Percentiles rank a stretch among this genome's conserved stretches.
These are phyloP conservation scores for Strix aluco DNA, from an alignment of 2,113 vertebrate species.

Conservation along the genomic window DNA sequence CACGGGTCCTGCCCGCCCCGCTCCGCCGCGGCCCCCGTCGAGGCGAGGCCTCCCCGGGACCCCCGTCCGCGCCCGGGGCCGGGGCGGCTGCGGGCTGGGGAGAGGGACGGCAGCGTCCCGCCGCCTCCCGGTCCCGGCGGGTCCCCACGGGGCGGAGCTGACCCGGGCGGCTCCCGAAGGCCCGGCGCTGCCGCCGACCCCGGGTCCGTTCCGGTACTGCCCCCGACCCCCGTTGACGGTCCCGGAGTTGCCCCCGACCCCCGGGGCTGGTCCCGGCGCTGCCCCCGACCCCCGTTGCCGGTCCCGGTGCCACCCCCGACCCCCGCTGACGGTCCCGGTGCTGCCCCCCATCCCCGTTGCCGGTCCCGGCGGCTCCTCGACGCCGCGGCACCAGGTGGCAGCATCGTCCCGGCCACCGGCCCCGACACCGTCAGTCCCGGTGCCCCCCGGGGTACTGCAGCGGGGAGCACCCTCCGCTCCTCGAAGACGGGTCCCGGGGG, in stretches of 20 bases:
- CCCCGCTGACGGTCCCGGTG: no score
- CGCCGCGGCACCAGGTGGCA: slow-evolving; percentile 42
- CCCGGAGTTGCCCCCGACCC: no score
- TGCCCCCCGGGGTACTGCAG: neutral
- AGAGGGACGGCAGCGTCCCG: neutral
- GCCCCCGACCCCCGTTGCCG: neutral
- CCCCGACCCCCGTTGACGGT: no score
- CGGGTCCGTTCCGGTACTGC: neutral
- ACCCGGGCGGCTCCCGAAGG: neutral
- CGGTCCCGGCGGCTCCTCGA: neutral
- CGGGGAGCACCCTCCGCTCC: neutral
- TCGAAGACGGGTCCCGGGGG: neutral
- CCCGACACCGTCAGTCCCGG: neutral
- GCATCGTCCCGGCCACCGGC: slow-evolving; percentile 42
- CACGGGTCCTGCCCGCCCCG: neutral
- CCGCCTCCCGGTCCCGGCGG: neutral
- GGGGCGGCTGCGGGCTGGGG: neutral
- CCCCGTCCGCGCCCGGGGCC: neutral
- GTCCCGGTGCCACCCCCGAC: neutral
- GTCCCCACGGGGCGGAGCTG: neutral
- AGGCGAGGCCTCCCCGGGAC: accelerated
- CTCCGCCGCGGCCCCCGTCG: neutral
- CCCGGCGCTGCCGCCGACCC: neutral
- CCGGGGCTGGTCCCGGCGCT: neutral
- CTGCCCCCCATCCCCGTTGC: neutral